Percentiles rank a stretch among this genome's conserved stretches.
Evolutionary conservation across 2,888 invertebrate species (phyloP).

Genomic region (Bellardia bayeri): DNA sequence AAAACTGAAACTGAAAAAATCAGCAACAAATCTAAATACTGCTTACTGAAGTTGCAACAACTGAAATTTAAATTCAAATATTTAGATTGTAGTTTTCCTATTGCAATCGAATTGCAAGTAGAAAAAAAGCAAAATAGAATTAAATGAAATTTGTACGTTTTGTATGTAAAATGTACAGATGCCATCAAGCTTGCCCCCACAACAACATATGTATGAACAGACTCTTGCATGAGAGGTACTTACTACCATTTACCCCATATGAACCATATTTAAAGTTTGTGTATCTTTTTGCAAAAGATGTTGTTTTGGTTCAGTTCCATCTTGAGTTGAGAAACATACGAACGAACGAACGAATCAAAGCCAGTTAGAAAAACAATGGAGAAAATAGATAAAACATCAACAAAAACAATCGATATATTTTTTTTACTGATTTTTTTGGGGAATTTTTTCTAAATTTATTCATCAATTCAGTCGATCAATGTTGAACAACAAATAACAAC

Average conservation of each 20-base stretch:
- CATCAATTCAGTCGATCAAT: constrained; percentile 73
- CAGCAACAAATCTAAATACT: constrained; percentile 40
- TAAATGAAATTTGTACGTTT: constrained; percentile 39
- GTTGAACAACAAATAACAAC: constrained; percentile 69
- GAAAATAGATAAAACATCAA: constrained; percentile 54
- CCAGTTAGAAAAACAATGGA: constrained; percentile 34
- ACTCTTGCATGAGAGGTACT: too few species aligned
- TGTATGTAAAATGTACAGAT: constrained; percentile 13
- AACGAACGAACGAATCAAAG: background rate
- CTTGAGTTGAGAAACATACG: background rate
- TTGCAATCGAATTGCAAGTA: background rate
- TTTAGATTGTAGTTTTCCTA: constrained; percentile 34
- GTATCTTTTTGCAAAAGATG: constrained; percentile 5
- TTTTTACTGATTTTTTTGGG: constrained; percentile 14
- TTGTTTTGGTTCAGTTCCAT: background rate
- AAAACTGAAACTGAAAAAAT: constrained; percentile 33
- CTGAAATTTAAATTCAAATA: constrained; percentile 56
- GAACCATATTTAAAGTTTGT: constrained; percentile 15
- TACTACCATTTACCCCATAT: background rate
- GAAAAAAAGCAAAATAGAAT: constrained; percentile 13
- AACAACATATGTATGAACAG: constrained; percentile 4
- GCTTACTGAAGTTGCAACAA: constrained; percentile 22
- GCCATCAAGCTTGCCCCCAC: constrained; percentile 27
- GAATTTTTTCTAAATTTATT: constrained; percentile 60
- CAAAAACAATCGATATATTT: constrained; percentile 51